These are phyloP conservation scores for Halcyon chelicuti DNA, from an alignment of 2,797 vertebrate genomes.

Conservation along the genomic window DNA sequence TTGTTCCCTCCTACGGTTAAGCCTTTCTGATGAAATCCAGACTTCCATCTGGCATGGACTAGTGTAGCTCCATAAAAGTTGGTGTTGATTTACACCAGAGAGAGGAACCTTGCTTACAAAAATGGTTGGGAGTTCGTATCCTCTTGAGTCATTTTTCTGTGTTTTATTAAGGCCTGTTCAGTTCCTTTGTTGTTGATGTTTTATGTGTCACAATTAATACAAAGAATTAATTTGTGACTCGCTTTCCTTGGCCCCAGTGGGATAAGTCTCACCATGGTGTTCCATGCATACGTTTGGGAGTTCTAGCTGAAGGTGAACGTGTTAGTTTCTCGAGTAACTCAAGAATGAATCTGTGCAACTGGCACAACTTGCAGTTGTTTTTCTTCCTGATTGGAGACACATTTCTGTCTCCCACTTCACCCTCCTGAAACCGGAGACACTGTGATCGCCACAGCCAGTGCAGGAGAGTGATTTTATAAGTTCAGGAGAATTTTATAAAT, in stretches of 20 bases:
- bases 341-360: neutral
- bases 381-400: neutral
- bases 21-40: slow-evolving; percentile 19
- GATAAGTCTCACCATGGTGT: neutral
- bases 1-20: neutral
- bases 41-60: neutral
- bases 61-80: neutral
- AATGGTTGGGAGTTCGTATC: neutral
- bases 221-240: neutral
- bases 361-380: neutral
- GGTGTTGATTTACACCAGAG: neutral
- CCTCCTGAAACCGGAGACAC: neutral
- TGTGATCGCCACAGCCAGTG: neutral
- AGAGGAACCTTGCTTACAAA: neutral
- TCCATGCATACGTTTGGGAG: accelerated
- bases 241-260: accelerated
- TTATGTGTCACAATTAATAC: neutral
- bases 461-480: accelerated
- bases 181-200: neutral
- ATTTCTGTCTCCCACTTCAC: neutral
- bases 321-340: neutral
- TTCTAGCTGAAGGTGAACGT: neutral
- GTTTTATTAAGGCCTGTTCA: neutral
- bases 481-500: neutral
- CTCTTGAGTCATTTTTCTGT: neutral